A percentile compares a stretch with the other conserved stretches of the same genome.
phyloP scores from a whole-genome alignment of 2,113 vertebrate genomes.

The Gobio gobio region DNA sequence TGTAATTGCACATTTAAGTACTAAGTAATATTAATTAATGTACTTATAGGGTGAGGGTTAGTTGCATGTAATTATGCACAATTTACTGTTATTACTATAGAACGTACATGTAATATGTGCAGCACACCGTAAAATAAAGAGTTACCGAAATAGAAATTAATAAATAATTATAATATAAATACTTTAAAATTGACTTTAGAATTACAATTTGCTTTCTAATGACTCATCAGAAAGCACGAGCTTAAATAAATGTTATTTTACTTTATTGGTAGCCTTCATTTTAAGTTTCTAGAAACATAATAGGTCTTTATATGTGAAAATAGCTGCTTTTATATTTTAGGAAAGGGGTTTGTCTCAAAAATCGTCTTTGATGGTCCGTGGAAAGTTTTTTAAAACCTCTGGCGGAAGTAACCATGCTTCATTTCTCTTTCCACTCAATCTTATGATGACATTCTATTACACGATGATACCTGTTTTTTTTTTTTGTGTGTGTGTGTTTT shows the following conservation, averaged over 20 bases:
- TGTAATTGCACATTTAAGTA: too few relatives aligned
- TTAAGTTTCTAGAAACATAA: too few relatives aligned
- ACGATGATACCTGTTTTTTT: slow-evolving; percentile 1
- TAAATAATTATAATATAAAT: too few relatives aligned
- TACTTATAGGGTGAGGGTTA: too few relatives aligned
- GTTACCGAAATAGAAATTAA: too few relatives aligned
- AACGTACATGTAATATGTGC: too few relatives aligned
- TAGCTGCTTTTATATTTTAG: not conserved
- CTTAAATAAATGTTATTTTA: not conserved
- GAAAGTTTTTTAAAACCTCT: slow-evolving; percentile 4
- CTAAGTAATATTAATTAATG: too few relatives aligned
- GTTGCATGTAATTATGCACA: too few relatives aligned
- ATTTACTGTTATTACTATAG: too few relatives aligned
- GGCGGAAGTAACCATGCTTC: not conserved
- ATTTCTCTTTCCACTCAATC: slow-evolving; percentile 22
- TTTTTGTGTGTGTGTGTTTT: not conserved
- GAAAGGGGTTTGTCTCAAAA: not conserved
- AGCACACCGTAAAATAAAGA: too few relatives aligned
- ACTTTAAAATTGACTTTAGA: not conserved
- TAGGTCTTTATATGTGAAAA: too few relatives aligned
- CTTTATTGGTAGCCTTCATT: not conserved
- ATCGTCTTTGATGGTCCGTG: not conserved
- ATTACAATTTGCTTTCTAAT: not conserved
- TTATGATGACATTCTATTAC: slow-evolving; percentile 36
- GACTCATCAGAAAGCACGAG: not conserved